Evolutionary conservation across 2,888 invertebrate species (phyloP).

Genomic region (Tachina grossa): DNA sequence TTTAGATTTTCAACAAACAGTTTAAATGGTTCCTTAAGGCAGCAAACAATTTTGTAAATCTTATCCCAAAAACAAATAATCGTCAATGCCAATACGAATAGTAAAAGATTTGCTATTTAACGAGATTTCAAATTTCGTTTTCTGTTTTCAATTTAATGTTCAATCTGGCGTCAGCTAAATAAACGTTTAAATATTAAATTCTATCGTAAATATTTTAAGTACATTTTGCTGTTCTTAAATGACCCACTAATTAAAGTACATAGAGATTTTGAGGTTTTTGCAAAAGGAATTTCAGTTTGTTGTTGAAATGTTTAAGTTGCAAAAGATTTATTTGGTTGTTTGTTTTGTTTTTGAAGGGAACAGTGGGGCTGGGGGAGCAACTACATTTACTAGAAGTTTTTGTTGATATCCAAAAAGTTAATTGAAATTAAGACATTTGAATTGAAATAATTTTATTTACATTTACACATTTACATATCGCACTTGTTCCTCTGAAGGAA

Average conservation of each 20-base stretch:
- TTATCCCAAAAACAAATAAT: neutral
- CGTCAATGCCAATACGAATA: too few relatives aligned
- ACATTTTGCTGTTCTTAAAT: slow-evolving; percentile 26
- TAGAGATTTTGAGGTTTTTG: slow-evolving; percentile 9
- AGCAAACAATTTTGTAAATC: neutral
- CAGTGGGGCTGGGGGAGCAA: neutral
- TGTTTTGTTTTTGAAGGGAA: neutral
- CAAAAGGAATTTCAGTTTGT: neutral
- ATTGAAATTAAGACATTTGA: neutral
- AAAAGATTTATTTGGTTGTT: slow-evolving; percentile 18
- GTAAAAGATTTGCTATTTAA: neutral
- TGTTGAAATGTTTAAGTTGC: slow-evolving; percentile 22
- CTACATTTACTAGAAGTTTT: neutral
- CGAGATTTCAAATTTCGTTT: neutral
- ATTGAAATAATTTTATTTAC: neutral
- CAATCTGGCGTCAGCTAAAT: slow-evolving; percentile 42
- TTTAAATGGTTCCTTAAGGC: neutral
- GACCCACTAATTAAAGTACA: slow-evolving; percentile 29
- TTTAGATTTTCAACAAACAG: slow-evolving; percentile 25
- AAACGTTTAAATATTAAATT: slow-evolving; percentile 18
- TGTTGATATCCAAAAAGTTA: neutral
- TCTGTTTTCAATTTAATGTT: neutral
- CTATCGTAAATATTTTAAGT: slow-evolving; percentile 23
- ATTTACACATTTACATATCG: too few relatives aligned
- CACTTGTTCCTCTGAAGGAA: too few relatives aligned